Base-by-base conservation (phyloP, 2,888 invertebrate species). In the Ichneumoninae sp. region DNA sequence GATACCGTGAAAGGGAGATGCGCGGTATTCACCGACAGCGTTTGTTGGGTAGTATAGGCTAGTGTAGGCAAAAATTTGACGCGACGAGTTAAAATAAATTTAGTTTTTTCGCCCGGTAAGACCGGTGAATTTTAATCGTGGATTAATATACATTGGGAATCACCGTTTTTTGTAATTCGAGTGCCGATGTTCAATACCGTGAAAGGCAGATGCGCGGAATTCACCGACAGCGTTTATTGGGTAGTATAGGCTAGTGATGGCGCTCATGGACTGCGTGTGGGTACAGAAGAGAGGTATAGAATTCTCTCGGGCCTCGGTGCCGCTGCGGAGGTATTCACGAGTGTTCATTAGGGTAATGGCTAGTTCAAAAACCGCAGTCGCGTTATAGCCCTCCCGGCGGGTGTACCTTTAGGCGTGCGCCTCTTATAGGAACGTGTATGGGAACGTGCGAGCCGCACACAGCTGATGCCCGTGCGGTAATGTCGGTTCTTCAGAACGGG, bases 281-380 rank as follows among this genome's bases (percentile, higher is more conserved):
- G 57, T 16, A 74, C 60, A 40, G 60, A 36, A 16, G 33, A 30
- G 16, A 33, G 50, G 65, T 65, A 65, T 22, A 75, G 79, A 80
- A 83, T 75, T 75, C 75, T 40, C 75, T 50, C 44, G 70, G 70
- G 30, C 70, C 74, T 74, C 74, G 74, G 66, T 63, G 60, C 60
- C 47, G 73, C 66, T 44, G 63, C 30, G 44, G 57, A 40, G 26
- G 69, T 74, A 86, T 86, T 76, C 81, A 82, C 85, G 83, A 81
- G 86, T 83, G 87, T 89, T 90, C 89, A 91, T 91, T 91, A 91
- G 83, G 87, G 87, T 91, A 91, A 91, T 89, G 90, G 88, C 87
- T 81, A 85, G 86, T 87, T 84, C 60, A 76, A 87, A 85, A 85
- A 82, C 86, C 81, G 36, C 79, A 83, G 86, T 50, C 47, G 30